A percentile compares a stretch with the other conserved stretches of the same genome.
Evolutionary conservation across 1,140 invertebrate genomes (phyloP).

Genomic region (Drosophila bipectinata): DNA sequence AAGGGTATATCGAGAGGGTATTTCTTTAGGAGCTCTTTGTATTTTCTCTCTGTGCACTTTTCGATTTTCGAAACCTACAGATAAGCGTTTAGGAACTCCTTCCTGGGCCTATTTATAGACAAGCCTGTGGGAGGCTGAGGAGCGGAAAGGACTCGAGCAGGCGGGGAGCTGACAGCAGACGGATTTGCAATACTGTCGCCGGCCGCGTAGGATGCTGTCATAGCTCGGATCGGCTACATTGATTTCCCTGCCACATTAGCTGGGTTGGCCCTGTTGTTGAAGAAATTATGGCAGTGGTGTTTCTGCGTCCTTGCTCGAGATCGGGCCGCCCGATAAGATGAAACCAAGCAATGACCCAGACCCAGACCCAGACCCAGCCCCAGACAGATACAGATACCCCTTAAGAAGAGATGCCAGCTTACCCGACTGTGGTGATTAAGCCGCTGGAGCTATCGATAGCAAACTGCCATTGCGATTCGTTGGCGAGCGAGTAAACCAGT

Average conservation of each 20-base stretch:
- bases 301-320: constrained; percentile 31
- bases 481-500: constrained; percentile 95
- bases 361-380: constrained; percentile 7
- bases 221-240: constrained; percentile 7
- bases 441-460: constrained; percentile 96
- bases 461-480: constrained; percentile 95
- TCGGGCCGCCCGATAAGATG: constrained; percentile 29
- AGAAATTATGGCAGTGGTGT: constrained; percentile 38
- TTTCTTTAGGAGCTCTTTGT: background rate
- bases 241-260: constrained; percentile 40
- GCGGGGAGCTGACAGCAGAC: constrained; percentile 29
- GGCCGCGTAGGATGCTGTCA: constrained; percentile 33
- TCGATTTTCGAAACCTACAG: background rate
- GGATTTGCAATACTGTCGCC: constrained; percentile 34
- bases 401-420: constrained; percentile 83
- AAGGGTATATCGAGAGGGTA: constrained; percentile 19
- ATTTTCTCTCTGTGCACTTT: background rate
- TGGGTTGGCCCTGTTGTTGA: constrained; percentile 1
- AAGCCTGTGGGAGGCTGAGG: constrained; percentile 16
- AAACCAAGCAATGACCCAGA: constrained; percentile 31
- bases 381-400: background rate
- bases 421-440: constrained; percentile 95
- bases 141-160: background rate
- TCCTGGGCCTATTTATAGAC: constrained; percentile 37
- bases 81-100: constrained; percentile 10